These are phyloP conservation scores for Centroberyx gerrardi DNA, from an alignment of 2,797 vertebrate species.

Conservation along the genomic window DNA sequence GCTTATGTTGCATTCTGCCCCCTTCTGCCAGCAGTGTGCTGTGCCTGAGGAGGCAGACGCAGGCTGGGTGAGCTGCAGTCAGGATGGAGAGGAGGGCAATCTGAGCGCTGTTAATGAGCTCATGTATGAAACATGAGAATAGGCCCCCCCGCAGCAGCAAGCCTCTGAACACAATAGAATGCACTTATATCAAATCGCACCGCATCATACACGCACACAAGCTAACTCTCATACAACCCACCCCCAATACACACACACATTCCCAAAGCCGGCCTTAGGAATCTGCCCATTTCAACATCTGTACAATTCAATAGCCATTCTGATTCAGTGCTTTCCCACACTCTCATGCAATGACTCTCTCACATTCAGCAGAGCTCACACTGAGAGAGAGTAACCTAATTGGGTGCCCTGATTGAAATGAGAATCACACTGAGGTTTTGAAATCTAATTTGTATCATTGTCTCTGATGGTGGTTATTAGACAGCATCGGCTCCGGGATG, in stretches of 20 bases:
- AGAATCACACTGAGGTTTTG: conserved; percentile 57
- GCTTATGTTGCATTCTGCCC: conserved; percentile 69
- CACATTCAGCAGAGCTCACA: conserved; percentile 29
- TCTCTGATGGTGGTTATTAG: conserved; percentile 73
- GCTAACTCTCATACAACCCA: conserved; percentile 22
- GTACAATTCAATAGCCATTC: conserved; percentile 12
- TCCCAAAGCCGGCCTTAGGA: not conserved
- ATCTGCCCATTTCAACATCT: conserved; percentile 33
- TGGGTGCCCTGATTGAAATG: conserved; percentile 55
- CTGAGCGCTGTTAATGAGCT: conserved; percentile 80
- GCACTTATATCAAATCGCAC: conserved; percentile 67
- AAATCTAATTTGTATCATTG: conserved; percentile 72
- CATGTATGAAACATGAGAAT: conserved; percentile 84
- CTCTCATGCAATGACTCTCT: conserved; percentile 3
- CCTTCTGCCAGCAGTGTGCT: conserved; percentile 64
- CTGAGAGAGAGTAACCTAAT: conserved; percentile 63
- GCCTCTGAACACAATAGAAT: conserved; percentile 71
- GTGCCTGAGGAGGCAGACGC: conserved; percentile 71
- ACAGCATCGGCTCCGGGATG: conserved; percentile 57
- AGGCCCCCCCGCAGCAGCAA: conserved; percentile 55
- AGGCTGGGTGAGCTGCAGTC: conserved; percentile 64
- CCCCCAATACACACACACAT: conserved; percentile 22
- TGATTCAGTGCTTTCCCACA: conserved; percentile 28
- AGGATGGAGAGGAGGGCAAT: conserved; percentile 67
- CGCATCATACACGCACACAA: conserved; percentile 27